Conservation (phyloP, 2,888 invertebrate genomes). For the Agrilus cyanescens region DNA sequence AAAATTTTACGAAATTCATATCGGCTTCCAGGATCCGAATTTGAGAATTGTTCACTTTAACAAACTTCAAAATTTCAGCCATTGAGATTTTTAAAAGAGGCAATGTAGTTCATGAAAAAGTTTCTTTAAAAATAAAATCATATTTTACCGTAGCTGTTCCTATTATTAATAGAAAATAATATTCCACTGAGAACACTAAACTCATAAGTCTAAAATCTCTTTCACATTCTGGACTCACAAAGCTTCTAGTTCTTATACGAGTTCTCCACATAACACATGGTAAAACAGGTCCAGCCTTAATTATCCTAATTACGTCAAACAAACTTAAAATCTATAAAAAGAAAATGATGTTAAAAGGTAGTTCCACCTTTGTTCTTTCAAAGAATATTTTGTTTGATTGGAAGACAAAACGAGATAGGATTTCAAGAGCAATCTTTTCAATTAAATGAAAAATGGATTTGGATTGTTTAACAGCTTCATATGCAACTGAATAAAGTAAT, state of each 20-base stretch:
- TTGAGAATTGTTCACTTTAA: neutral
- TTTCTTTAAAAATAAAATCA: neutral
- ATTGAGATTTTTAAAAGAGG: no score
- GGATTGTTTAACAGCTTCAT: no score
- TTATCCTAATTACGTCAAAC: conserved; percentile 28
- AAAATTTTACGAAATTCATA: no score
- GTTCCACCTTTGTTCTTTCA: no score
- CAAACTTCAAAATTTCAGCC: neutral
- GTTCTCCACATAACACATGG: conserved; percentile 25
- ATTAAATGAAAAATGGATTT: no score
- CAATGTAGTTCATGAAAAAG: no score
- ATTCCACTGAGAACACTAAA: conserved; percentile 29
- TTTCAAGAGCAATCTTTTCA: no score
- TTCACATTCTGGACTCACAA: conserved; percentile 26
- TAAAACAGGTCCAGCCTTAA: conserved; percentile 26
- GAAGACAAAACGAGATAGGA: no score
- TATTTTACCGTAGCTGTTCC: conserved; percentile 28
- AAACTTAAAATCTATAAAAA: conserved; percentile 25
- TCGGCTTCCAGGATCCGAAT: no score
- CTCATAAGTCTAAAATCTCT: conserved; percentile 31
- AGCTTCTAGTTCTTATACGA: conserved; percentile 21
- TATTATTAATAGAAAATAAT: conserved; percentile 27
- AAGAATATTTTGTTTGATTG: no score
- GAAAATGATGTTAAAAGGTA: no score
- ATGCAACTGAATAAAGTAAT: no score